These are phyloP conservation scores for Nomada fabriciana DNA, from an alignment of 2,888 invertebrate genomes.

Conservation along the genomic window DNA sequence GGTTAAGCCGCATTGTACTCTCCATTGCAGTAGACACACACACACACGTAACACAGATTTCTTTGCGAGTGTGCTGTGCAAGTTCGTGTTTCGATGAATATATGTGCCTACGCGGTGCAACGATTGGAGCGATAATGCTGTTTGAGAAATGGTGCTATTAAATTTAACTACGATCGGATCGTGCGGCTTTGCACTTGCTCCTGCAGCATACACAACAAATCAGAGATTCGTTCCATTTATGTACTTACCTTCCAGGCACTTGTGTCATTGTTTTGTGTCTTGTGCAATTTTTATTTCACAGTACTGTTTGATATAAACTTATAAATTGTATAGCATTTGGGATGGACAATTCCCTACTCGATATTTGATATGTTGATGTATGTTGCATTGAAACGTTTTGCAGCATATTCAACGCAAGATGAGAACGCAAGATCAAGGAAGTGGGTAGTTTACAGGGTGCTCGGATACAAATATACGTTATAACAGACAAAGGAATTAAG, in stretches of 20 bases:
- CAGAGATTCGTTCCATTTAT: constrained; percentile 1
- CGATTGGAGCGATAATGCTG: constrained; percentile 51
- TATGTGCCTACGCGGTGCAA: constrained; percentile 4
- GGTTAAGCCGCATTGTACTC: constrained; percentile 57
- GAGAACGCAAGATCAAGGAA: background rate
- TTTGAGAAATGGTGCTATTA: constrained; percentile 52
- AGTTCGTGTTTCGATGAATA: background rate
- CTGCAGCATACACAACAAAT: constrained; percentile 15
- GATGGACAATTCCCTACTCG: background rate
- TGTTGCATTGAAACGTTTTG: no score
- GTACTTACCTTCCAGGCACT: background rate
- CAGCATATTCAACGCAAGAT: no score
- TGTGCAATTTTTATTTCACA: background rate
- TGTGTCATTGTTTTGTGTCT: background rate
- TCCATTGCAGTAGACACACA: constrained; percentile 45
- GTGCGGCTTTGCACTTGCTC: constrained; percentile 28
- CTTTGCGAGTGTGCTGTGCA: constrained; percentile 4
- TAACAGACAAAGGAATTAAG: constrained; percentile 1
- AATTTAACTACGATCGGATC: constrained; percentile 54
- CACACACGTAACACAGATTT: constrained; percentile 2
- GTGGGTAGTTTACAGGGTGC: background rate
- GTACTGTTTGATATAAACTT: no score
- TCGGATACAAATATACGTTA: constrained; percentile 4
- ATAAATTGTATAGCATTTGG: background rate
- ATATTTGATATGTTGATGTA: no score